phyloP scores from a whole-genome alignment of 2,888 invertebrate species.

The Drosophila setosimentum region DNA sequence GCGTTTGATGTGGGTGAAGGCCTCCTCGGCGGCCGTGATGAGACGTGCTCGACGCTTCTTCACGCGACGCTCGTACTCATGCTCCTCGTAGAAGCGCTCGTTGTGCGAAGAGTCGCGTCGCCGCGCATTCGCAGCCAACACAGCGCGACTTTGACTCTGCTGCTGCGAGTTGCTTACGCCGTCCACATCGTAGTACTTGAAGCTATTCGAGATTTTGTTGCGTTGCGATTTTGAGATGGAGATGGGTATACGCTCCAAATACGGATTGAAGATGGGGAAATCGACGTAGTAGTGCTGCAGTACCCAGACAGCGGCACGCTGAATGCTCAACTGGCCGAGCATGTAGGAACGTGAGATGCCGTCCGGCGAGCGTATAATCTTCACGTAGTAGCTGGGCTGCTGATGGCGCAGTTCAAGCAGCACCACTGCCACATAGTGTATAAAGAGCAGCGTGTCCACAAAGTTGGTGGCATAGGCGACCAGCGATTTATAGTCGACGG shows the following conservation, averaged over 20 bases:
- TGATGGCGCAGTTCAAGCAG: constrained; percentile 96
- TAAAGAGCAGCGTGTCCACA: constrained; percentile 96
- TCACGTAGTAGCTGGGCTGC: constrained; percentile 94
- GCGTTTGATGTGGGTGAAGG: constrained; percentile 98
- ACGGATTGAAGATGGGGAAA: constrained; percentile 98
- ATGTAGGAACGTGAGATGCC: constrained; percentile 95
- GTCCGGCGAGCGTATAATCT: constrained; percentile 97
- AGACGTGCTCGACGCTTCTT: constrained; percentile 95
- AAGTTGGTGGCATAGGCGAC: constrained; percentile 97
- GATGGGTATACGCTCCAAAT: constrained; percentile 95
- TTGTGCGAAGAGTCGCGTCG: constrained; percentile 97
- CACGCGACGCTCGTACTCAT: constrained; percentile 97
- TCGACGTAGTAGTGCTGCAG: constrained; percentile 98
- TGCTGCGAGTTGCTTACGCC: constrained; percentile 90
- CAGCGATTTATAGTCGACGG: constrained; percentile 93
- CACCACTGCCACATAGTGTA: constrained; percentile 97
- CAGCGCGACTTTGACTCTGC: constrained; percentile 90
- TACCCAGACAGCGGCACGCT: constrained; percentile 97
- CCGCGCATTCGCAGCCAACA: constrained; percentile 91
- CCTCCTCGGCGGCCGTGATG: constrained; percentile 97
- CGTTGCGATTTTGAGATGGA: constrained; percentile 93
- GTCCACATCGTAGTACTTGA: constrained; percentile 99
- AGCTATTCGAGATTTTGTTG: constrained; percentile 91
- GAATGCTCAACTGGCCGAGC: constrained; percentile 96
- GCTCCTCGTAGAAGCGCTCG: constrained; percentile 99